phyloP scores from a whole-genome alignment of 1,140 invertebrate genomes.

The Caenorhabditis tropicalis region DNA sequence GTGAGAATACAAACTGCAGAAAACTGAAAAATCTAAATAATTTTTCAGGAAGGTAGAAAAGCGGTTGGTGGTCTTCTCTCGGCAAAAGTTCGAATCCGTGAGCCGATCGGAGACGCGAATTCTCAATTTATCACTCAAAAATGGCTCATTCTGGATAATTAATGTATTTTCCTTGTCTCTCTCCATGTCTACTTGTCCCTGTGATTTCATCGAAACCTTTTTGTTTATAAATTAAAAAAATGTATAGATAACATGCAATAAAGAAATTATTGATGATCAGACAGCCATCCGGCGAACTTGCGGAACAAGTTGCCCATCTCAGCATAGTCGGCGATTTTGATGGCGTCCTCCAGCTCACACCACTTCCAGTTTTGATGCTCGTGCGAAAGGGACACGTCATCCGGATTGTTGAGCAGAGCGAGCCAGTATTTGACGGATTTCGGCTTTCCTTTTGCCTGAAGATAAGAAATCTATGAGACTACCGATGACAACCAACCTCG shows the following conservation, averaged over 20 bases:
- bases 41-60: constrained; percentile 81
- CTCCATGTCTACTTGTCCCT: neutral
- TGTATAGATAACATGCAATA: too few species aligned
- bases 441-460: constrained; percentile 22
- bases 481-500: neutral
- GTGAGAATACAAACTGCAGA: constrained; percentile 84
- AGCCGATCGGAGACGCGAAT: constrained; percentile 87
- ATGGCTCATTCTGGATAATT: constrained; percentile 82
- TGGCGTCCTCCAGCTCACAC: constrained; percentile 46
- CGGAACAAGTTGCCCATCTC: constrained; percentile 46
- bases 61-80: constrained; percentile 53
- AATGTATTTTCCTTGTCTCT: neutral
- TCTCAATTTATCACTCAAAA: constrained; percentile 88
- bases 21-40: constrained; percentile 68
- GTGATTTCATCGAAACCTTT: too few species aligned
- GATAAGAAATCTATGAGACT: neutral
- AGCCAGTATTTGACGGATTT: constrained; percentile 54
- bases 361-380: constrained; percentile 51
- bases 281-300: constrained; percentile 36
- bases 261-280: neutral
- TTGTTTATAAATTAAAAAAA: too few species aligned
- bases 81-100: constrained; percentile 80
- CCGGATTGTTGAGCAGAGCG: constrained; percentile 36
- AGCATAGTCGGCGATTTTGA: constrained; percentile 47
- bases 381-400: constrained; percentile 33